phyloP scores from a whole-genome alignment of 2,113 vertebrate genomes.

The Nycticebus coucang region DNA sequence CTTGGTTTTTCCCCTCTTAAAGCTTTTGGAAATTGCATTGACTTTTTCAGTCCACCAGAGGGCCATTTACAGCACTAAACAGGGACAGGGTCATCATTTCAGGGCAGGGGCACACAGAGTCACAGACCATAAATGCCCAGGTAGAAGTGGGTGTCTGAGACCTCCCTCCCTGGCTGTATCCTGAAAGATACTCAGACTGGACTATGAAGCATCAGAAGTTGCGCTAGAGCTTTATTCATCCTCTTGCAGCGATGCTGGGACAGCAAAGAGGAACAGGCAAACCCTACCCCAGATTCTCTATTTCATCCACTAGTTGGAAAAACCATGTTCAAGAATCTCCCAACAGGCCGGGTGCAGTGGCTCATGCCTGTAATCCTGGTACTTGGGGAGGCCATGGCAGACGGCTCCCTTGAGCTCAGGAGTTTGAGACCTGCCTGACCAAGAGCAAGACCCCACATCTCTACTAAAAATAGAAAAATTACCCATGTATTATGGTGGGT shows the following conservation, averaged over 20 bases:
- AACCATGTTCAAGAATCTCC: not conserved
- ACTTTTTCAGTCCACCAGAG: slow-evolving; percentile 43
- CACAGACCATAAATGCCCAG: not conserved
- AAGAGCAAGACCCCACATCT: no score
- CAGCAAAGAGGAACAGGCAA: not conserved
- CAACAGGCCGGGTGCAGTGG: no score
- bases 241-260: not conserved
- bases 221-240: fast-evolving
- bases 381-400: no score
- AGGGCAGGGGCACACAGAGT: not conserved
- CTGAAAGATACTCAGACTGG: not conserved
- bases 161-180: not conserved
- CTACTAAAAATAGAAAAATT: no score
- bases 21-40: not conserved
- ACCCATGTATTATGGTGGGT: no score
- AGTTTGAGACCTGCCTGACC: no score
- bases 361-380: no score
- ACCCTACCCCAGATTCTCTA: not conserved
- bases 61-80: not conserved
- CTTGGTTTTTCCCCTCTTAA: fast-evolving
- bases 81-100: not conserved
- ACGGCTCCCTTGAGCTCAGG: no score
- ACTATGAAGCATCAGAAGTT: not conserved
- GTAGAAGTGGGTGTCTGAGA: not conserved
- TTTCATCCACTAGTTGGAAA: not conserved